A percentile compares a stretch with the other conserved stretches of the same genome.
These are phyloP conservation scores for Caprella mutica DNA, from an alignment of 2,888 invertebrate genomes.

Conservation along the genomic window DNA sequence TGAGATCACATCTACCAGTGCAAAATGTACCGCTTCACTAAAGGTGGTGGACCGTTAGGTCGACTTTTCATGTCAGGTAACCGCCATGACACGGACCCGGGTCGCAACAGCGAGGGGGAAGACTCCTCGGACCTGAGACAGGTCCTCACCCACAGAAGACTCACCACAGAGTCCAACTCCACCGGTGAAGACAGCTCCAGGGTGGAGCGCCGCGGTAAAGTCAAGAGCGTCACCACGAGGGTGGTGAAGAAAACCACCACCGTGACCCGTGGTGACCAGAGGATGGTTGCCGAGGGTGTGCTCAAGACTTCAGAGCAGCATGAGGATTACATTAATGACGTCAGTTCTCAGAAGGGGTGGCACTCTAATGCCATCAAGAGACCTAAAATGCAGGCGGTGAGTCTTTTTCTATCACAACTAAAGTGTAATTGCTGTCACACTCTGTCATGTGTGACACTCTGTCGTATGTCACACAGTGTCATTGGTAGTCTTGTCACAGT, in stretches of 20 bases:
- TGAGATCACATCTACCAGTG: background rate
- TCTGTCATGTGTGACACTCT: too few species aligned
- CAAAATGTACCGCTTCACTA: conserved; percentile 29
- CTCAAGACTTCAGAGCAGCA: conserved; percentile 33
- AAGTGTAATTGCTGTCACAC: too few species aligned
- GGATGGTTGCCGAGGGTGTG: conserved; percentile 32
- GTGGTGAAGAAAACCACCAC: conserved; percentile 35
- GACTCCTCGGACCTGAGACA: conserved; percentile 31
- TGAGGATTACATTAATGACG: conserved; percentile 31
- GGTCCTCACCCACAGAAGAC: conserved; percentile 34
- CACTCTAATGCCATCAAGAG: conserved; percentile 18
- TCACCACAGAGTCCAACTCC: conserved; percentile 34
- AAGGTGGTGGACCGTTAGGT: conserved; percentile 26
- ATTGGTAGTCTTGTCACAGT: too few species aligned
- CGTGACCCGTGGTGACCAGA: conserved; percentile 33
- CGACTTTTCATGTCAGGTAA: conserved; percentile 32
- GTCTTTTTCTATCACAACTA: too few species aligned
- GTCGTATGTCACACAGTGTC: too few species aligned
- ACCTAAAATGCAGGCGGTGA: conserved; percentile 31
- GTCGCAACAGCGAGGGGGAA: conserved; percentile 23
- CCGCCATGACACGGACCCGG: conserved; percentile 26
- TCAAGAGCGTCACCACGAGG: conserved; percentile 33
- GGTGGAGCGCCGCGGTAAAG: conserved; percentile 31
- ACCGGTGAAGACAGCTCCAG: conserved; percentile 31
- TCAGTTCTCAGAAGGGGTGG: conserved; percentile 28